Conservation (phyloP, 2,113 vertebrate species). For the Empidonax traillii region DNA sequence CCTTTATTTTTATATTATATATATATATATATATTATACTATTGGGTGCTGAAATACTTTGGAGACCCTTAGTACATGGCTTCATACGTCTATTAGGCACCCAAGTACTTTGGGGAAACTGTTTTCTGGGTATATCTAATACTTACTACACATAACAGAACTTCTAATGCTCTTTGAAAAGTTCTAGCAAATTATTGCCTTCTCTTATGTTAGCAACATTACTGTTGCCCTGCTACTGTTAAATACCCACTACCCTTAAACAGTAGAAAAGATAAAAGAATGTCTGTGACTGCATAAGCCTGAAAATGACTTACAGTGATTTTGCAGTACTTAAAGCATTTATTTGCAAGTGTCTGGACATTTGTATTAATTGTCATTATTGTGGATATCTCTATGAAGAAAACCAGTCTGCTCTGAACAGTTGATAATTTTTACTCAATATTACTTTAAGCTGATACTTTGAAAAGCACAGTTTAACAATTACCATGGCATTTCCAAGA, state of each 20-base stretch:
- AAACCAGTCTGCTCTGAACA: neutral
- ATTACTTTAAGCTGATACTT: neutral
- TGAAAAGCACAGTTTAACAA: neutral
- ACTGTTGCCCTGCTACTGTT: neutral
- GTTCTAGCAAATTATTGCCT: neutral
- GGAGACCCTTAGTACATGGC: neutral
- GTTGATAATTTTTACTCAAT: neutral
- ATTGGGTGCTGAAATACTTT: neutral
- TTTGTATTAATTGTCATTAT: neutral
- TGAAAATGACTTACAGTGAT: neutral
- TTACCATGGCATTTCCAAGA: neutral
- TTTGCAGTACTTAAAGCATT: neutral
- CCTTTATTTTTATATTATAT: fast-evolving
- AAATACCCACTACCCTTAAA: neutral
- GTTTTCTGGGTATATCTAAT: neutral
- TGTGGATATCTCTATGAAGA: neutral
- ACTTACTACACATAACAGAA: neutral
- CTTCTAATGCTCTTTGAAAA: neutral
- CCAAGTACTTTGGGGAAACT: neutral
- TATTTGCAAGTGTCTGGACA: neutral
- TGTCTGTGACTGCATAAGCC: neutral
- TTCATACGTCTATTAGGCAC: neutral
- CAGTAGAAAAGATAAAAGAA: neutral
- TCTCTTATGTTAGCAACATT: neutral
- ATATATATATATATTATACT: too few relatives aligned